Percentiles rank a stretch among this genome's conserved stretches.
These are phyloP conservation scores for Anticlea derivata DNA, from an alignment of 2,888 invertebrate genomes.

Conservation along the genomic window DNA sequence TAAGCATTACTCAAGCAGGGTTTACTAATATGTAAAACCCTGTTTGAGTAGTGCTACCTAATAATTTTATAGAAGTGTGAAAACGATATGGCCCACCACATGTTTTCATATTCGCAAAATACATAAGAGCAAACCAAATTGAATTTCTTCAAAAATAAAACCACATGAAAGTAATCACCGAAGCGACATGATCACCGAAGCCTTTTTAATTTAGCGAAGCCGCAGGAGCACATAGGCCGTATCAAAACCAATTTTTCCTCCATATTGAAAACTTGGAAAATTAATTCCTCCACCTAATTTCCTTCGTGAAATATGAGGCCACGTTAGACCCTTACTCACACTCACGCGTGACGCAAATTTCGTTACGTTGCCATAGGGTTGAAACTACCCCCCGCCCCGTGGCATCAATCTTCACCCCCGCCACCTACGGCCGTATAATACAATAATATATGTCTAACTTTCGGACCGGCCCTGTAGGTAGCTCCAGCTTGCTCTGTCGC, in stretches of 20 bases:
- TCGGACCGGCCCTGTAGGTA: constrained; percentile 83
- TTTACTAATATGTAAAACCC: no score
- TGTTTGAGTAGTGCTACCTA: no score
- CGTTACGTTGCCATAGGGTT: constrained; percentile 80
- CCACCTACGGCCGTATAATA: constrained; percentile 82
- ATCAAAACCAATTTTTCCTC: constrained; percentile 65
- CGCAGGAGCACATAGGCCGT: constrained; percentile 44
- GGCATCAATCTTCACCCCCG: constrained; percentile 82
- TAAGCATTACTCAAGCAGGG: no score
- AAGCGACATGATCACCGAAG: constrained; percentile 49
- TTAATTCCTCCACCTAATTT: constrained; percentile 80
- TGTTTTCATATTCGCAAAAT: no score
- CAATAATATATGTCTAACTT: constrained; percentile 84
- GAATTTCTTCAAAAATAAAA: not conserved
- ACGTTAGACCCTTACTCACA: constrained; percentile 54
- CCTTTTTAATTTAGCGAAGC: constrained; percentile 68
- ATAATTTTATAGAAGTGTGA: no score
- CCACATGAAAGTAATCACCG: constrained; percentile 25
- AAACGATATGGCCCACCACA: no score
- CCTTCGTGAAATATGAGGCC: constrained; percentile 76
- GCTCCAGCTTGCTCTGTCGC: constrained; percentile 51
- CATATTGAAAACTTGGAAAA: constrained; percentile 70
- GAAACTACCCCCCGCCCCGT: constrained; percentile 74
- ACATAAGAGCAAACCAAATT: no score
- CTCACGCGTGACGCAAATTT: constrained; percentile 74